Evolutionary conservation across 2,797 vertebrate genomes (phyloP).

Genomic region (Gambusia yucatana): DNA sequence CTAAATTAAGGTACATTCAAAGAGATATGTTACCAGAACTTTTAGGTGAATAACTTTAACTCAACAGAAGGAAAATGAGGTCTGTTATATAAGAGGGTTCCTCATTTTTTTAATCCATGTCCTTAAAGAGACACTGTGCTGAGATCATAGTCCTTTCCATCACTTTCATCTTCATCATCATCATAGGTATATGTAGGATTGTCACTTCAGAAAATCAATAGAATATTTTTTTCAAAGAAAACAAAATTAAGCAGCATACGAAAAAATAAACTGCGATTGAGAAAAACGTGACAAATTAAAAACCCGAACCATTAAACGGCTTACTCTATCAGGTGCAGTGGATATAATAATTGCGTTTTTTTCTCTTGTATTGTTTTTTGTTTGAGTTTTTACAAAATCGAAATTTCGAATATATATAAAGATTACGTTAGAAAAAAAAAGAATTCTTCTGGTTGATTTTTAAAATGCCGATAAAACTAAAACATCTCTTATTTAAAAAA

Average conservation of each 20-base stretch:
- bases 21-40: constrained; percentile 59
- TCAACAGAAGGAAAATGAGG: constrained; percentile 41
- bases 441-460: not conserved
- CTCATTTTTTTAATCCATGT: constrained; percentile 20
- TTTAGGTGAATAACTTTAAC: constrained; percentile 60
- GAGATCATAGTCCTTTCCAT: constrained; percentile 13
- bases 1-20: constrained; percentile 60
- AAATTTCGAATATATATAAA: not conserved
- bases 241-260: constrained; percentile 1
- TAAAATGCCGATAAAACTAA: not conserved
- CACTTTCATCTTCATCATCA: constrained; percentile 17
- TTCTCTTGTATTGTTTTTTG: not conserved
- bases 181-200: not conserved
- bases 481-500: not conserved
- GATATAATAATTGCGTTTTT: not conserved
- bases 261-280: not conserved
- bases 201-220: not conserved
- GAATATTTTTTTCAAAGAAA: not conserved
- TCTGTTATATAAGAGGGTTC: constrained; percentile 44
- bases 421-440: not conserved
- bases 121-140: constrained; percentile 17
- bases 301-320: not conserved
- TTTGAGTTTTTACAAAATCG: not conserved
- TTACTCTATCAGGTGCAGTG: not conserved
- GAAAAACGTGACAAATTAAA: not conserved